These are phyloP conservation scores for Oxycera nigricornis DNA, from an alignment of 2,888 invertebrate species.

Conservation along the genomic window DNA sequence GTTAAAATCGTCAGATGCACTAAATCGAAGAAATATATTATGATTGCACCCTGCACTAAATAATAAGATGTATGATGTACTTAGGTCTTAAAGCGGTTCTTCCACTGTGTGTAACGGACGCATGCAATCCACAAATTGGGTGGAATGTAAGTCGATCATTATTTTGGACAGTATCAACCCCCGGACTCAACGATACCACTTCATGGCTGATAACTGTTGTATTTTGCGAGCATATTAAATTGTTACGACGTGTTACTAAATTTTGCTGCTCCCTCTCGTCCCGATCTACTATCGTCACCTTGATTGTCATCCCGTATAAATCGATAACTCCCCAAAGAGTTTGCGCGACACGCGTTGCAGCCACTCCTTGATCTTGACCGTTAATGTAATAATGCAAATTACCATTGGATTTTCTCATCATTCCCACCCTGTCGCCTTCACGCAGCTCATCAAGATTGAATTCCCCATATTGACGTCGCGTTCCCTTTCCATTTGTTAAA, in stretches of 20 bases:
- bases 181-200: conserved; percentile 63
- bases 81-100: conserved; percentile 92
- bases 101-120: conserved; percentile 88
- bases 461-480: conserved; percentile 88
- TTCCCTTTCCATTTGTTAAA: conserved; percentile 94
- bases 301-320: conserved; percentile 93
- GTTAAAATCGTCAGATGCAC: conserved; percentile 91
- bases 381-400: conserved; percentile 93
- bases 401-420: conserved; percentile 85
- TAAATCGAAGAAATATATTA: conserved; percentile 55
- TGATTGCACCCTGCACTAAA: not conserved
- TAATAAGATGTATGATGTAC: conserved; percentile 64
- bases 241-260: conserved; percentile 73
- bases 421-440: conserved; percentile 91
- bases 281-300: conserved; percentile 85
- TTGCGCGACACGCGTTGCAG: conserved; percentile 79
- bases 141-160: conserved; percentile 86
- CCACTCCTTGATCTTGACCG: conserved; percentile 90
- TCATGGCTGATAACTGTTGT: conserved; percentile 48
- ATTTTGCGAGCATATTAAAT: conserved; percentile 59
- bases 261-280: conserved; percentile 81
- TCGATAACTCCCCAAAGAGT: conserved; percentile 95
- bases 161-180: conserved; percentile 58
- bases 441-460: conserved; percentile 92
- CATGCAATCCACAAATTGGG: conserved; percentile 90